Base-by-base conservation (phyloP, 2,113 vertebrate species). In the Microtus montanus region DNA sequence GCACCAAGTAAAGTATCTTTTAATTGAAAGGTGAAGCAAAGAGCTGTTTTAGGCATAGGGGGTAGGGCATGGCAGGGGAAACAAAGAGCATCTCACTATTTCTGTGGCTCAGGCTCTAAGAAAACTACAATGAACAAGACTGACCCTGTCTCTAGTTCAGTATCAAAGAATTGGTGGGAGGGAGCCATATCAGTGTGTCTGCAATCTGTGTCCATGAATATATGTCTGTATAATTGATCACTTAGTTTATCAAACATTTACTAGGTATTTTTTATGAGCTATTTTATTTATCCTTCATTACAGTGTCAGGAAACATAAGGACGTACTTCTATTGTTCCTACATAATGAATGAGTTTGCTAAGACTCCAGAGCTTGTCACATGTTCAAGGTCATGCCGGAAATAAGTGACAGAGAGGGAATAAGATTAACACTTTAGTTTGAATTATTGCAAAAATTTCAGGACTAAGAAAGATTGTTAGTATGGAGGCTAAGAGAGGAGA, bases 391-490 rank as follows among this genome's bases (percentile, higher is more conserved):
- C 82, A 92, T 11, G 8, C 19, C 24, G 89, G 47, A 75, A 58
- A 44, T 24, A 54, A 64, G 28, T 79, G 52, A 85, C 30, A 87
- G 80, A 85, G 24, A 28, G n/a, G 38, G 38, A n/a, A 26, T 28
- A 52, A 30, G 64, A 15, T 38, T 68, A 54, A 11, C 44, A 70
- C 7, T 64, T 58, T 54, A 77, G 28, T 87, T 90, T 66, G 71
- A 93, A 88, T 85, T 52, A 58, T 7, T 96, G 20, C 38, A 75
- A 85, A 66, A 75, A 71, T 80, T 92, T 90, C 47, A 80, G 70
- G 33, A 58, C 14, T 2, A 26, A 78, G 44, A 73, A 61, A 38
- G 15, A 24, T 82, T 70, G 44, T 77, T 58, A 78, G 8, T 66
- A 15, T 3, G n/a, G 7, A 26, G 17, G 35, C 61, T 2, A 41